Conservation (phyloP, 2,113 vertebrate species). For the Bos taurus region ARS-UCD2.0 NC_037336.1:66841501-66842000, state of each 20-base stretch:
- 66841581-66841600: neutral
- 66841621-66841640: neutral
- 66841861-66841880: constrained; percentile 9
- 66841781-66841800: neutral
- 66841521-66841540: neutral
- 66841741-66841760: neutral
- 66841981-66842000: neutral
- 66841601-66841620: neutral
- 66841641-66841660: neutral
- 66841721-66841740: neutral
- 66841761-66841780: neutral
- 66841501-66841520: neutral
- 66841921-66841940: neutral
- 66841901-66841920: neutral
- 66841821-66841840: neutral
- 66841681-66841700: neutral
- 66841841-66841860: neutral
- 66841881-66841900: constrained; percentile 29
- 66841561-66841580: neutral
- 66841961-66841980: neutral
- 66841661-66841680: neutral
- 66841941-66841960: rapidly evolving
- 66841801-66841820: neutral
- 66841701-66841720: neutral
- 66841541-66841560: neutral